phyloP scores from a whole-genome alignment of 35 echinoderm and acorn worm species.

The Anneissia japonica region DNA sequence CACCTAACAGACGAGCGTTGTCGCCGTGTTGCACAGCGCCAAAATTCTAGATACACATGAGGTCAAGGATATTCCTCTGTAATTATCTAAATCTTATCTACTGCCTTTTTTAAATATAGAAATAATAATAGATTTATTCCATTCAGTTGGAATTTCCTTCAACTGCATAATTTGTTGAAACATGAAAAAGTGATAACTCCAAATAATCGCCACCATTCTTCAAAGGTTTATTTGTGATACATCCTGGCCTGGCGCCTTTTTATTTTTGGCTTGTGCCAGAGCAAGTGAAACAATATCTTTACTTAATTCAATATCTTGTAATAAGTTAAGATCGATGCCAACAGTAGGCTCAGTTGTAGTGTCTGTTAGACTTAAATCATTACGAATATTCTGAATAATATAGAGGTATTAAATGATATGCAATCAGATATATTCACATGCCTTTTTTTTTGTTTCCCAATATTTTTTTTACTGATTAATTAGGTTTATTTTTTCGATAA shows the following conservation, averaged over 20 bases:
- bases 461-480: neutral
- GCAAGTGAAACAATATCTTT: neutral
- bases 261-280: neutral
- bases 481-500: neutral
- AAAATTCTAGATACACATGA: neutral
- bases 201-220: neutral
- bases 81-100: neutral
- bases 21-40: no score
- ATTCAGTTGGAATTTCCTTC: neutral
- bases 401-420: neutral
- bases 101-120: conserved; percentile 3
- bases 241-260: neutral
- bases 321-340: neutral
- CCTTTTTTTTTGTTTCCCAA: neutral
- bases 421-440: neutral
- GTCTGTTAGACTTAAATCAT: neutral
- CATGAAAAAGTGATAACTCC: neutral
- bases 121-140: conserved; percentile 1
- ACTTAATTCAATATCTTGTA: neutral
- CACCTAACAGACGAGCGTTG: no score
- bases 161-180: neutral
- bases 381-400: neutral
- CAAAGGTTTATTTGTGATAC: neutral
- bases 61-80: conserved; percentile 7
- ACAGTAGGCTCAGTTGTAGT: neutral